These are phyloP conservation scores for Panagrolaimus sp. DNA, from an alignment of 1,140 invertebrate genomes.

Conservation along the genomic window DNA sequence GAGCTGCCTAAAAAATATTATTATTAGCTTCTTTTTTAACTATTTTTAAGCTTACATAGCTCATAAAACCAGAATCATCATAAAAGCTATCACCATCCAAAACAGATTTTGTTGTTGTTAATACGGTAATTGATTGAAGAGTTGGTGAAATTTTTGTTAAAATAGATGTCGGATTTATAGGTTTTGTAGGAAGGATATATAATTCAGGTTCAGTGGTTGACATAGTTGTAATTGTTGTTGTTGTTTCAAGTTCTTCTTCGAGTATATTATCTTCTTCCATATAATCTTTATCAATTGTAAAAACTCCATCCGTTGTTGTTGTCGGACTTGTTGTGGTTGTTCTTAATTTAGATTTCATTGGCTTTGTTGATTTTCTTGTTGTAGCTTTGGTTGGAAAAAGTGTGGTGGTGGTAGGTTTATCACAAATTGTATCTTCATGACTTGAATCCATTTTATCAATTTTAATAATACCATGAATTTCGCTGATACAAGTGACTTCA, in stretches of 20 bases:
- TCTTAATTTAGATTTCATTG: neutral
- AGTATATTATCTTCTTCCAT: no score
- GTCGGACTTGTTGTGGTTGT: neutral
- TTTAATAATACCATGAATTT: neutral
- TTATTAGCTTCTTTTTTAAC: neutral
- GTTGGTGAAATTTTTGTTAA: conserved; percentile 2
- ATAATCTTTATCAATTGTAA: no score
- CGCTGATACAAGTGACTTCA: neutral
- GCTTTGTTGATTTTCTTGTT: neutral
- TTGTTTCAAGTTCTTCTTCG: neutral
- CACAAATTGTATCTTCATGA: neutral
- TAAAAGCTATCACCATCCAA: neutral
- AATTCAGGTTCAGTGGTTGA: neutral
- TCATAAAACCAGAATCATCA: no score
- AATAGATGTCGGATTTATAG: neutral
- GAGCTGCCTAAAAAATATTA: neutral
- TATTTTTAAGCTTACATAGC: neutral
- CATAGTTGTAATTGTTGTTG: neutral
- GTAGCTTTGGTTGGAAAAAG: neutral
- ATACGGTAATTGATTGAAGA: neutral
- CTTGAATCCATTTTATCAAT: neutral
- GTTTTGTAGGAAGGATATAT: neutral
- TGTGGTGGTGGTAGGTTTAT: neutral
- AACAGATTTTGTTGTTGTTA: neutral
- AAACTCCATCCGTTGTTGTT: neutral